These are phyloP conservation scores for Neodiprion lecontei DNA, from an alignment of 1,140 invertebrate species.

Conservation along the genomic window DNA sequence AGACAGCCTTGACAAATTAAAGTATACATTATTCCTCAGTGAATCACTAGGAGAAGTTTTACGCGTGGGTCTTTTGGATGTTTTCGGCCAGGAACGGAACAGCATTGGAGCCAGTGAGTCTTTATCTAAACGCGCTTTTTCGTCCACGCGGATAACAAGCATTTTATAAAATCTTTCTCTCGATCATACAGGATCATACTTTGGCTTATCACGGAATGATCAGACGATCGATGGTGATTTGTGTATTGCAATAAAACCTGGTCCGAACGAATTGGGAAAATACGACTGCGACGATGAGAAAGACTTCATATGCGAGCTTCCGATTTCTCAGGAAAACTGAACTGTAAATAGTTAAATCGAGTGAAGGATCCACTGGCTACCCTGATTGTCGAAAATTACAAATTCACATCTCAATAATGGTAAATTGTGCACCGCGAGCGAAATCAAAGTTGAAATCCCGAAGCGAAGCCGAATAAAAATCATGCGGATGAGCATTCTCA, in stretches of 20 bases:
- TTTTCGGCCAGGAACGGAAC: not conserved
- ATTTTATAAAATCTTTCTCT: not conserved
- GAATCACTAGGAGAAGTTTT: not conserved
- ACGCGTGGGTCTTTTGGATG: not conserved
- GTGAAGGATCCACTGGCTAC: too few relatives aligned
- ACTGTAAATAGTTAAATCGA: too few relatives aligned
- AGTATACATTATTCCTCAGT: not conserved
- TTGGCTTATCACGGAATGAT: not conserved
- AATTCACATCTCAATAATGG: too few relatives aligned
- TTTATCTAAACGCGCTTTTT: not conserved
- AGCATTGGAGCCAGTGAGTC: not conserved
- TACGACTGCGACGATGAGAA: not conserved
- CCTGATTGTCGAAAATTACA: too few relatives aligned
- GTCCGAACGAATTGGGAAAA: not conserved
- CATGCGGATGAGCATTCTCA: too few relatives aligned
- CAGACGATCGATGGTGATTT: not conserved
- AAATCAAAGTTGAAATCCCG: too few relatives aligned
- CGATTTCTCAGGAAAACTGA: not conserved
- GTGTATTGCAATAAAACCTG: not conserved
- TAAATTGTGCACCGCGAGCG: too few relatives aligned
- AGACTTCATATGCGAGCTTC: not conserved
- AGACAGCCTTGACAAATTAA: not conserved
- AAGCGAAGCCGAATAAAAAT: too few relatives aligned
- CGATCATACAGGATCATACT: not conserved
- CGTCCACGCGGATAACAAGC: not conserved